Evolutionary conservation across 2,113 vertebrate species (phyloP).

Genomic region (Petaurus breviceps): DNA sequence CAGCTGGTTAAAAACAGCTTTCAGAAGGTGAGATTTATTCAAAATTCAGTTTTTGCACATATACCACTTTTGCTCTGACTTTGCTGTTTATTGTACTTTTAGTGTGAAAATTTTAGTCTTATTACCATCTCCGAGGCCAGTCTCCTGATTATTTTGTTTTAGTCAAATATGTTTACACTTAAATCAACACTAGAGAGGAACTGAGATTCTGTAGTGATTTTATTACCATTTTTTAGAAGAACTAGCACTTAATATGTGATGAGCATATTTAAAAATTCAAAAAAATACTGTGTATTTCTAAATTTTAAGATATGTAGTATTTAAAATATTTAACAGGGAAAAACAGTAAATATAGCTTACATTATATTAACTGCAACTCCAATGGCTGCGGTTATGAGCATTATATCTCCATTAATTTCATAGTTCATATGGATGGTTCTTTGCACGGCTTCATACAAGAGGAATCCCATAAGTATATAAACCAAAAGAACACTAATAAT

Average conservation of each 20-base stretch:
- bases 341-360: constrained; percentile 85
- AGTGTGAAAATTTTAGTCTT: not conserved
- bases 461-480: constrained; percentile 92
- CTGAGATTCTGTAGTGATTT: constrained; percentile 44
- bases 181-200: constrained; percentile 44
- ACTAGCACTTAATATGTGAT: not conserved
- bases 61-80: not conserved
- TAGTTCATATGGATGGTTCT: constrained; percentile 95
- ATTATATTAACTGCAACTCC: constrained; percentile 97
- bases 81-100: not conserved
- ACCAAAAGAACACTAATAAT: constrained; percentile 95
- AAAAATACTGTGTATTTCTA: constrained; percentile 12
- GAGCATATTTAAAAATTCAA: constrained; percentile 15
- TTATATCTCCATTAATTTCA: constrained; percentile 95
- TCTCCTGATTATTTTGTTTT: constrained; percentile 24
- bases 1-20: not conserved
- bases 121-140: not conserved
- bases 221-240: constrained; percentile 55
- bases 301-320: constrained; percentile 40
- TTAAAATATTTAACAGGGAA: constrained; percentile 20
- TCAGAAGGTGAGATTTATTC: not conserved
- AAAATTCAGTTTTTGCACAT: not conserved
- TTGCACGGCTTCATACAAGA: constrained; percentile 95
- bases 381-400: constrained; percentile 97
- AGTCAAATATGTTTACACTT: constrained; percentile 8